Conservation (phyloP, 2,888 invertebrate genomes). For the Aphrophora alni region DNA sequence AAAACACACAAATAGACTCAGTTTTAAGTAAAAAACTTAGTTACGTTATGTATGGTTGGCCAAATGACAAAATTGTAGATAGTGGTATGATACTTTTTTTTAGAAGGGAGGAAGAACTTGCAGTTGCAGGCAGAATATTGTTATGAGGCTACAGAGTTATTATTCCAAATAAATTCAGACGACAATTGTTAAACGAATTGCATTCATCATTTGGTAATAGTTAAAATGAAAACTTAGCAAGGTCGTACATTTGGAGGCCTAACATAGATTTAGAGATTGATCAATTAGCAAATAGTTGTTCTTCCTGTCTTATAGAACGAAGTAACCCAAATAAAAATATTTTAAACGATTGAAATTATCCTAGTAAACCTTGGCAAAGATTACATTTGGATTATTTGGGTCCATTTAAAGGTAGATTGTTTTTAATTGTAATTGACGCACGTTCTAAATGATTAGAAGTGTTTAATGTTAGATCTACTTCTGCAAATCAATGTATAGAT, state of each 20-base stretch:
- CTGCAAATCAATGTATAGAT: constrained; percentile 20
- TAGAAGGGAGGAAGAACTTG: background rate
- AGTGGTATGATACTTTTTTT: background rate
- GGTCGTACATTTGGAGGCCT: constrained; percentile 47
- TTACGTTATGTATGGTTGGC: constrained; percentile 36
- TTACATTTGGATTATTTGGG: constrained; percentile 49
- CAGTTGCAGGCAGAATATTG: background rate
- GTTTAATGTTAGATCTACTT: background rate
- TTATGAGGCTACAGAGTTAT: no score
- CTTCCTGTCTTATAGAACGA: constrained; percentile 39
- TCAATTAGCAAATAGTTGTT: constrained; percentile 45
- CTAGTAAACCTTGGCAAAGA: constrained; percentile 41
- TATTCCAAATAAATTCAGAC: background rate
- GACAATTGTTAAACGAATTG: no score
- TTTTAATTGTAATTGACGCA: constrained; percentile 43
- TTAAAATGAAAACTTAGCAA: background rate
- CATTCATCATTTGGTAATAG: background rate
- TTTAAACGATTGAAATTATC: constrained; percentile 43
- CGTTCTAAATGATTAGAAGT: constrained; percentile 48
- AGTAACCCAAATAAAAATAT: constrained; percentile 40
- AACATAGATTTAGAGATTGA: constrained; percentile 49
- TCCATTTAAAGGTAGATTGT: no score
- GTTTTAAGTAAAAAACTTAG: constrained; percentile 13
- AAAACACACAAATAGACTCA: constrained; percentile 21
- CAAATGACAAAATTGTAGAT: no score